A percentile compares a stretch with the other conserved stretches of the same genome.
These are phyloP conservation scores for Thymallus thymallus DNA, from an alignment of 2,113 vertebrate species.

Conservation along the genomic window DNA sequence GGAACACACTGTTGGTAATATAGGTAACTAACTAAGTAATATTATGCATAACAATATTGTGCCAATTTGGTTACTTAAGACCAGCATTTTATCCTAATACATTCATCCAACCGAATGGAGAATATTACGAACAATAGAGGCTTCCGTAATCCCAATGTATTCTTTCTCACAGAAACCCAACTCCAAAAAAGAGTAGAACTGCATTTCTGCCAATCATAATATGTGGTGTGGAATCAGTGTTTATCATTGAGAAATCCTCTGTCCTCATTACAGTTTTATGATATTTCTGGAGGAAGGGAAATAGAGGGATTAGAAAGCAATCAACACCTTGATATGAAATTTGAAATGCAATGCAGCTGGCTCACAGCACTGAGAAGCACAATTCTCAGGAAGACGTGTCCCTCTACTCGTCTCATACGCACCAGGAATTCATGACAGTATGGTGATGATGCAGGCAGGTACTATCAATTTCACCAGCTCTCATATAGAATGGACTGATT, in stretches of 20 bases:
- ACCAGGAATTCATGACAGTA: neutral
- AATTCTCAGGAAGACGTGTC: neutral
- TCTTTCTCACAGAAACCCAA: neutral
- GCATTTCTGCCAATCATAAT: conserved; percentile 20
- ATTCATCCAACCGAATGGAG: neutral
- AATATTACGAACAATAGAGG: conserved; percentile 14
- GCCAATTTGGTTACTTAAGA: too few relatives aligned
- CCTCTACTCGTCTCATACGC: neutral
- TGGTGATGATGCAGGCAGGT: neutral
- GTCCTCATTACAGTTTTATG: conserved; percentile 23
- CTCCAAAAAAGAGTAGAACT: conserved; percentile 11
- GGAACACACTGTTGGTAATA: too few relatives aligned
- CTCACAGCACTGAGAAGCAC: neutral
- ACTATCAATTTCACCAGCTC: neutral
- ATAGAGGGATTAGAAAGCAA: conserved; percentile 35
- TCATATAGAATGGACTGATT: neutral
- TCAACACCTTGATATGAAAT: conserved; percentile 26
- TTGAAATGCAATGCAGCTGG: neutral
- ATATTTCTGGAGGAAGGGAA: conserved; percentile 17
- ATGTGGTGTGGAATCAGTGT: conserved; percentile 15
- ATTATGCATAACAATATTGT: too few relatives aligned
- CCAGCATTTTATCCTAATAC: too few relatives aligned
- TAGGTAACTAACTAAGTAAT: too few relatives aligned
- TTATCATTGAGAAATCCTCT: conserved; percentile 29
- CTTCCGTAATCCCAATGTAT: conserved; percentile 14